Evolutionary conservation across 92 coral and sea anemone species (phyloP), one percentile per base, ranked within the genome.

Genomic region (Siderastrea siderea): DNA sequence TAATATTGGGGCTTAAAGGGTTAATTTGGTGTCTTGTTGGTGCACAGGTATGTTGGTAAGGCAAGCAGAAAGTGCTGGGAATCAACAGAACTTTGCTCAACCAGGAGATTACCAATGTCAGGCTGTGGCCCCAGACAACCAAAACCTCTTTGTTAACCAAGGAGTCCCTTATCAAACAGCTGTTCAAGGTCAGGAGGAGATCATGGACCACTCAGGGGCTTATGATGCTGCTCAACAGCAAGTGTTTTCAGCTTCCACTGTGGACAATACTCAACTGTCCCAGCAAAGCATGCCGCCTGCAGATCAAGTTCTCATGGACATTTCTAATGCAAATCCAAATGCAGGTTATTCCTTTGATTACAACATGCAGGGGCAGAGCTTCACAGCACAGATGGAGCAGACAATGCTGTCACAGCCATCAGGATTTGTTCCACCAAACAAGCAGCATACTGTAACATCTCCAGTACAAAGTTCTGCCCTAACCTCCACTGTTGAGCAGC

Each of bases 291-390:
- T 84, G 71, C 73, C 71, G 6, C 62, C 71, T 43, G 68, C 82
- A 14, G 90, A 91, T 16, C 80, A 85, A 54, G 98, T 93, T 46
- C 87, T 95, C 85, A 95, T 95, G 96, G 98, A 95, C 15, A 90
- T 95, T 45, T 79, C 89, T 38, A 68, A 74, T 63, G 88, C 81
- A 53, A 89, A 88, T 26, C 73, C 80, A 3, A 75, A 81, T 51
- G 84, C 70, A 15, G 86, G 76, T 67, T 72, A 84, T 74, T 51
- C 79, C 45, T 76, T 80, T 87, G 85, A 69, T 78, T 68, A 66
- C 45, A 60, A 43, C 38, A 44, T 85, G 66, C 82, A 76, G 17
- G 76, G 83, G 9, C 76, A 78, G 61, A 84, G 81, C 87, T 84
- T 84, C 79, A 10, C 81, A 10, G 59, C 73, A 19, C 87, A 84